Evolutionary conservation across 2,113 vertebrate species (phyloP), one percentile per base, ranked within the genome.

Genomic region (Seriola dumerili): DNA sequence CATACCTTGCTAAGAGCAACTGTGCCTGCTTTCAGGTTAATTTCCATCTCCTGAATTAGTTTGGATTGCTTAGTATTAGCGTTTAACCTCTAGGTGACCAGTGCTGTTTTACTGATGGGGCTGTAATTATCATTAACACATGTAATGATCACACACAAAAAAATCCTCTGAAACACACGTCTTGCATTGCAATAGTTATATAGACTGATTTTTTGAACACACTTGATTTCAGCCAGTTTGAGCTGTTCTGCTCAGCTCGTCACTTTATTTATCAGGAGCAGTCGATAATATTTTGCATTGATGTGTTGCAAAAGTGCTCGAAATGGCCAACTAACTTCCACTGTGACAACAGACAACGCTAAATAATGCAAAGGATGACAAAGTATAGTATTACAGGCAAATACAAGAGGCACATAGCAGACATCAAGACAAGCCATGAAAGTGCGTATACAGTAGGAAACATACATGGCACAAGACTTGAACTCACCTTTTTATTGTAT

Each of bases 1-100:
- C 46, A 80, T 50, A 68, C 75, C 50, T 81, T 21, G 70, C 72
- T 77, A 61, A 64, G 57, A 73, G 76, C 36, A 36, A 73, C 76
- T 63, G 40, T 32, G 46, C 59, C 76, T 74, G 63, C 64, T 82
- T 81, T 84, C 50, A 86, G 74, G 19, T 62, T 66, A 34, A 59
- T 73, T 77, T 78, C 21, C 55, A 74, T 82, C 38, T 44, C 25
- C 72, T 87, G 11, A 85, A 75, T 77, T 73, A 80, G 85, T 77
- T 81, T 74, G 71, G 58, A 84, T 82, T 73, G 78, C 62, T 77
- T 63, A 72, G 50, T 84, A 48, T 76, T 50, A 75, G 9, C 40
- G 34, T 84, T 82, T 78, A 68, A 84, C 40, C 72, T 75, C 25
- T 17, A 62, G 38, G 12, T 54, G 59, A 67, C 74, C 25, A 58